Conservation (phyloP, 2,797 vertebrate species). For the Spea hammondii region DNA sequence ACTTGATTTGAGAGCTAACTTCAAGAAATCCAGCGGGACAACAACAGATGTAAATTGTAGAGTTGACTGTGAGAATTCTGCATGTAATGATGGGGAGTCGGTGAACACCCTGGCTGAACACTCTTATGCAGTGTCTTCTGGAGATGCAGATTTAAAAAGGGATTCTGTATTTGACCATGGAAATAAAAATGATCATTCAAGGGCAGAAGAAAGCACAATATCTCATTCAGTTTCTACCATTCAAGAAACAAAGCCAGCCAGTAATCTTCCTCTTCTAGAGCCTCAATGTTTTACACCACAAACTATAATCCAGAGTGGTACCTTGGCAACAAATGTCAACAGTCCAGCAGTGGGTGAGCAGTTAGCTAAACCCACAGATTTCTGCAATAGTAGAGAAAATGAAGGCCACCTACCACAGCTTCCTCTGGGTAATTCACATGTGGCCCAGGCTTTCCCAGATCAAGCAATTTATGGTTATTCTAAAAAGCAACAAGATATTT, state of each 20-base stretch:
- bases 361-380: conserved; percentile 20
- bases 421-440: conserved; percentile 25
- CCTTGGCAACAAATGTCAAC: conserved; percentile 1
- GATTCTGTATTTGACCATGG: conserved; percentile 55
- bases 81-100: conserved; percentile 74
- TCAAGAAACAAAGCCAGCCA: conserved; percentile 52
- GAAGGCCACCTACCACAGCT: conserved; percentile 48
- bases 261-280: conserved; percentile 30
- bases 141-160: conserved; percentile 68
- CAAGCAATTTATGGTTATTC: conserved; percentile 70
- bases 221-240: conserved; percentile 15
- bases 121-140: conserved; percentile 84
- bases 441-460: conserved; percentile 18
- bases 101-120: conserved; percentile 87
- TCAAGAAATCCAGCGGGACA: conserved; percentile 76
- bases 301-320: conserved; percentile 26
- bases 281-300: conserved; percentile 30
- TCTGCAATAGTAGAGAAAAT: conserved; percentile 56
- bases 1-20: conserved; percentile 75
- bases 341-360: conserved; percentile 5
- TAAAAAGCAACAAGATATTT: conserved; percentile 80
- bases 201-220: conserved; percentile 7
- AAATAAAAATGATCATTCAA: conserved; percentile 7
- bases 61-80: conserved; percentile 60
- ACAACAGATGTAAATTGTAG: conserved; percentile 64